These are phyloP conservation scores for Pao palembangensis DNA, from an alignment of 2,113 vertebrate species.

Conservation along the genomic window DNA sequence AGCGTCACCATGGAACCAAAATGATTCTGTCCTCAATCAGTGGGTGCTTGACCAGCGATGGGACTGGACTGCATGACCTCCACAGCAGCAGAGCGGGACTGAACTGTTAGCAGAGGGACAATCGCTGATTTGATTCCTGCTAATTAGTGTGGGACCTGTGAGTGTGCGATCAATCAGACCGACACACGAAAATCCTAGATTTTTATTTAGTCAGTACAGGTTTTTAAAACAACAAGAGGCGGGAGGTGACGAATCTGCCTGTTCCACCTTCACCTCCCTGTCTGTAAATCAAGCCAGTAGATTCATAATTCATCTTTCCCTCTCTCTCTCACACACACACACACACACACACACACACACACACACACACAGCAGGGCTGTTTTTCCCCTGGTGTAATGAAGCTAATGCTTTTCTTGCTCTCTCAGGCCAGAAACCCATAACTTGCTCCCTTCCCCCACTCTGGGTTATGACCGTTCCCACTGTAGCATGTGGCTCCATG, in stretches of 20 bases:
- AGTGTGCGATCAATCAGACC: constrained; percentile 31
- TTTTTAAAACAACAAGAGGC: too few species aligned
- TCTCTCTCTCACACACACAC: too few species aligned
- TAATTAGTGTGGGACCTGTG: constrained; percentile 44
- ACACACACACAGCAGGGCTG: not conserved
- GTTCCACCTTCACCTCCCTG: too few species aligned
- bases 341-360: too few species aligned
- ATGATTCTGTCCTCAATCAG: constrained; percentile 14
- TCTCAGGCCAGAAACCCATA: constrained; percentile 49
- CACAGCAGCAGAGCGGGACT: constrained; percentile 15
- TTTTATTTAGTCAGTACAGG: constrained; percentile 11
- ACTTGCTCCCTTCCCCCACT: constrained; percentile 46
- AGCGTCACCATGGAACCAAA: too few species aligned
- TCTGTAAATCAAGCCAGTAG: too few species aligned
- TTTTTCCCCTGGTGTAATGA: constrained; percentile 15
- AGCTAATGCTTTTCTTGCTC: constrained; percentile 33
- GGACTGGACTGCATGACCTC: constrained; percentile 47
- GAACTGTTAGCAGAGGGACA: constrained; percentile 36
- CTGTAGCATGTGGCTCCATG: constrained; percentile 51
- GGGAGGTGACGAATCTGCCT: too few species aligned
- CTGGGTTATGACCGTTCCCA: constrained; percentile 38
- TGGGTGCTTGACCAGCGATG: constrained; percentile 33
- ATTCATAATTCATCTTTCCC: too few species aligned
- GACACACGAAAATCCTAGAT: constrained; percentile 9
- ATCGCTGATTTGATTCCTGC: constrained; percentile 48